A percentile compares a stretch with the other conserved stretches of the same genome.
Evolutionary conservation across 2,797 vertebrate species (phyloP).

Genomic region (Knipowitschia caucasica): DNA sequence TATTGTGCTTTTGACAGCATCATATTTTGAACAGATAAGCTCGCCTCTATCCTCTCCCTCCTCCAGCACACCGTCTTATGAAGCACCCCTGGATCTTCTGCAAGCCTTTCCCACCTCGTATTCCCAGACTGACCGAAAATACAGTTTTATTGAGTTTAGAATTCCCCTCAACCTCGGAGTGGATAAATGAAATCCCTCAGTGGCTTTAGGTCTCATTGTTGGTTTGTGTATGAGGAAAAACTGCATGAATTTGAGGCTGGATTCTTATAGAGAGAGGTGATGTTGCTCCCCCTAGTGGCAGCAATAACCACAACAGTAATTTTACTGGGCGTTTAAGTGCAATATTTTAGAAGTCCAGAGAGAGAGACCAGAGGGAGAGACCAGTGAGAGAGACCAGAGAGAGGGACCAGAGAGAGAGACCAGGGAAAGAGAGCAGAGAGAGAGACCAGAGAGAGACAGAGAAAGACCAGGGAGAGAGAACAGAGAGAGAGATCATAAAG

Average conservation of each 20-base stretch:
- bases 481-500: no score
- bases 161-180: slow-evolving; percentile 39
- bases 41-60: slow-evolving; percentile 32
- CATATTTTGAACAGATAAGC: slow-evolving; percentile 26
- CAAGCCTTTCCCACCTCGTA: slow-evolving; percentile 39
- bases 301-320: slow-evolving; percentile 2
- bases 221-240: slow-evolving; percentile 44
- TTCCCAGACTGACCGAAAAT: slow-evolving; percentile 37
- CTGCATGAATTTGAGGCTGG: slow-evolving; percentile 17
- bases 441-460: no score
- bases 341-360: no score
- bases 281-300: slow-evolving; percentile 59
- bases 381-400: no score
- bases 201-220: slow-evolving; percentile 49
- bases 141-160: slow-evolving; percentile 51
- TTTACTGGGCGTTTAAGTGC: background rate
- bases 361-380: no score
- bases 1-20: slow-evolving; percentile 21
- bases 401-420: no score
- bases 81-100: slow-evolving; percentile 26
- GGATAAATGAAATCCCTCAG: slow-evolving; percentile 55
- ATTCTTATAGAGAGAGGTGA: slow-evolving; percentile 20
- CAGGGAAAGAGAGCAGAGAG: no score
- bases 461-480: no score
- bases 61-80: slow-evolving; percentile 44